A percentile compares a stretch with the other conserved stretches of the same genome.
phyloP scores from a whole-genome alignment of 2,888 invertebrate genomes.

The Philhelius pedissequus region DNA sequence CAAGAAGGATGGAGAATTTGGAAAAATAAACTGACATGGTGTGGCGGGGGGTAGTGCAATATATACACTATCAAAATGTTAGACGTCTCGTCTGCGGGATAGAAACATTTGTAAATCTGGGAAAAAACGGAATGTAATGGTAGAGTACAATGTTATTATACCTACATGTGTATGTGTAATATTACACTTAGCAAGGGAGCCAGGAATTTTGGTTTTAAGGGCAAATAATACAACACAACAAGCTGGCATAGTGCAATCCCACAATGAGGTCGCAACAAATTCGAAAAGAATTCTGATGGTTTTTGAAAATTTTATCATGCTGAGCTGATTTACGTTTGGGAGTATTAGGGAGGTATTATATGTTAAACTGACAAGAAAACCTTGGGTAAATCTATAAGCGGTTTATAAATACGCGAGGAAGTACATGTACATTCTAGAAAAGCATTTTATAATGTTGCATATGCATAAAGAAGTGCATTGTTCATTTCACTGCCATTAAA shows the following conservation, averaged over 20 bases:
- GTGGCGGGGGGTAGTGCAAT: not conserved
- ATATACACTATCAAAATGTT: not conserved
- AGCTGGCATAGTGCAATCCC: not conserved
- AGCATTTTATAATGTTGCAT: too few species aligned
- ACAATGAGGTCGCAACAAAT: slow-evolving; percentile 42
- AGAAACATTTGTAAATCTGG: slow-evolving; percentile 46
- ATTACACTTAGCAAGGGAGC: slow-evolving; percentile 4
- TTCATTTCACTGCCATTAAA: too few species aligned
- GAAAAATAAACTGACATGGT: not conserved
- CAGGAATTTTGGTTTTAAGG: slow-evolving; percentile 6
- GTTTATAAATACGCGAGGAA: too few species aligned
- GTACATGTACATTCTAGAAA: too few species aligned
- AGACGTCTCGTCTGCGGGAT: slow-evolving; percentile 21
- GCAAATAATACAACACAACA: not conserved
- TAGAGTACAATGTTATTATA: not conserved
- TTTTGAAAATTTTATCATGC: not conserved
- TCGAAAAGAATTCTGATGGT: slow-evolving; percentile 30
- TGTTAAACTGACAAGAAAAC: not conserved
- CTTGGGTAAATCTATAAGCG: too few species aligned
- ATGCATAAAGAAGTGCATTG: too few species aligned
- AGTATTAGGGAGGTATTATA: not conserved
- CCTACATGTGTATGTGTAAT: not conserved
- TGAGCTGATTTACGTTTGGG: not conserved
- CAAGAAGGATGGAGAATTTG: not conserved
- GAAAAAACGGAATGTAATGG: slow-evolving; percentile 30